Percentiles rank a stretch among this genome's conserved stretches.
These are phyloP conservation scores for Penelope pileata DNA, from an alignment of 2,113 vertebrate genomes.

Conservation along the genomic window DNA sequence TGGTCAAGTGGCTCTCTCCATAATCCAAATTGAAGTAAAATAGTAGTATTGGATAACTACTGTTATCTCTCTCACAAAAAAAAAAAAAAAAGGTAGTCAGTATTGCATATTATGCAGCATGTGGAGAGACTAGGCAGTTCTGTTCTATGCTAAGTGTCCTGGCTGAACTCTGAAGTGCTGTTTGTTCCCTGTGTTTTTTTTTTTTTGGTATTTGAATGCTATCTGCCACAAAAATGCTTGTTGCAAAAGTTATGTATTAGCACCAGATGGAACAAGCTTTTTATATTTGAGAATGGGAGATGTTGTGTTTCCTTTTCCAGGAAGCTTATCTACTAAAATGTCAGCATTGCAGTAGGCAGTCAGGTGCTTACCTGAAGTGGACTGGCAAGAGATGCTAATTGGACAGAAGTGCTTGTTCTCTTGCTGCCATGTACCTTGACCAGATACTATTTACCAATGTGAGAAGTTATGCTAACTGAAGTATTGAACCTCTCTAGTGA, in stretches of 20 bases:
- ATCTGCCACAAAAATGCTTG: background rate
- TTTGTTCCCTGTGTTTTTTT: background rate
- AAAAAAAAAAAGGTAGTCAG: background rate
- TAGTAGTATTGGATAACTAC: background rate
- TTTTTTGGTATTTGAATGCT: background rate
- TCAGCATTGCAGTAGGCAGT: background rate
- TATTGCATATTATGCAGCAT: fast-evolving
- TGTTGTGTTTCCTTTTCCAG: background rate
- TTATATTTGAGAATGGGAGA: background rate
- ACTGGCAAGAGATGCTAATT: background rate
- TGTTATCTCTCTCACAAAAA: background rate
- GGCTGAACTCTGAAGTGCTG: background rate
- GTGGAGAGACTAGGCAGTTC: background rate
- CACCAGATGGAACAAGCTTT: background rate
- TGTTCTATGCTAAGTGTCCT: background rate
- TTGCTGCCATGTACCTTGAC: background rate
- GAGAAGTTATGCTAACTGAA: background rate
- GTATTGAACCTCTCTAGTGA: background rate
- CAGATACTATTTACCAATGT: background rate
- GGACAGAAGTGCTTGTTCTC: background rate
- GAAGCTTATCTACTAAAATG: background rate
- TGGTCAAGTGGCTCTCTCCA: background rate
- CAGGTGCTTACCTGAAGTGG: background rate
- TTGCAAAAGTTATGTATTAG: background rate
- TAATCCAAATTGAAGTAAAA: background rate